Percentiles rank a stretch among this genome's conserved stretches.
These are phyloP conservation scores for Noctua janthe DNA, from an alignment of 2,888 invertebrate species.

Conservation along the genomic window DNA sequence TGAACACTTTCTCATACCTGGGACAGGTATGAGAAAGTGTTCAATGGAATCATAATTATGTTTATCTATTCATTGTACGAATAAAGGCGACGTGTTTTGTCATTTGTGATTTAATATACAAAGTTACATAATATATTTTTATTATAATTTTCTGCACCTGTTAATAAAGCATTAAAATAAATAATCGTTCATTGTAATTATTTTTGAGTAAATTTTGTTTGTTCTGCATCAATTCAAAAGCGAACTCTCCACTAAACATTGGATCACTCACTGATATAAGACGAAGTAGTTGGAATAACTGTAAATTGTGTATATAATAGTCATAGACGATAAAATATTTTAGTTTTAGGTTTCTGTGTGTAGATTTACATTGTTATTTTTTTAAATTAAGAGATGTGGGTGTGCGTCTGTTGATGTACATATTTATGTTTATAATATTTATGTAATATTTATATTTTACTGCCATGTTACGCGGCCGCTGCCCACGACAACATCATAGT, in stretches of 20 bases:
- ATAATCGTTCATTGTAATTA: slow-evolving; percentile 64
- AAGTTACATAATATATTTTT: slow-evolving; percentile 77
- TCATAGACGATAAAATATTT: slow-evolving; percentile 79
- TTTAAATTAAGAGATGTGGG: slow-evolving; percentile 74
- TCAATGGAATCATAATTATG: slow-evolving; percentile 11
- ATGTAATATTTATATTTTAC: slow-evolving; percentile 69
- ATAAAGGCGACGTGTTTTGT: slow-evolving; percentile 59
- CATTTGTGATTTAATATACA: slow-evolving; percentile 74
- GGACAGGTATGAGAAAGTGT: no score
- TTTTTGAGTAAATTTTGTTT: slow-evolving; percentile 59
- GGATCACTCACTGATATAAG: slow-evolving; percentile 62
- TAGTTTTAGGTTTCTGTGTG: slow-evolving; percentile 81
- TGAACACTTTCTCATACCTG: neutral
- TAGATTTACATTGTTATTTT: slow-evolving; percentile 79
- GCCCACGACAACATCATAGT: slow-evolving; percentile 3
- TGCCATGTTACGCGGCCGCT: slow-evolving; percentile 58
- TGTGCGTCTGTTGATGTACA: slow-evolving; percentile 74
- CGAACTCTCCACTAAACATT: slow-evolving; percentile 44
- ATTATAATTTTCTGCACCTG: slow-evolving; percentile 81
- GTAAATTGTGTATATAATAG: slow-evolving; percentile 89
- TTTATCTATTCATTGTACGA: slow-evolving; percentile 30
- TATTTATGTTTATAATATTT: slow-evolving; percentile 76
- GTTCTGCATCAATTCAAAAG: slow-evolving; percentile 38
- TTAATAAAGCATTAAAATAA: slow-evolving; percentile 80
- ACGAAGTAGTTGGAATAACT: slow-evolving; percentile 76